Percentiles rank a stretch among this genome's conserved stretches.
These are phyloP conservation scores for Ichneumon xanthorius DNA, from an alignment of 2,888 invertebrate species.

Conservation along the genomic window DNA sequence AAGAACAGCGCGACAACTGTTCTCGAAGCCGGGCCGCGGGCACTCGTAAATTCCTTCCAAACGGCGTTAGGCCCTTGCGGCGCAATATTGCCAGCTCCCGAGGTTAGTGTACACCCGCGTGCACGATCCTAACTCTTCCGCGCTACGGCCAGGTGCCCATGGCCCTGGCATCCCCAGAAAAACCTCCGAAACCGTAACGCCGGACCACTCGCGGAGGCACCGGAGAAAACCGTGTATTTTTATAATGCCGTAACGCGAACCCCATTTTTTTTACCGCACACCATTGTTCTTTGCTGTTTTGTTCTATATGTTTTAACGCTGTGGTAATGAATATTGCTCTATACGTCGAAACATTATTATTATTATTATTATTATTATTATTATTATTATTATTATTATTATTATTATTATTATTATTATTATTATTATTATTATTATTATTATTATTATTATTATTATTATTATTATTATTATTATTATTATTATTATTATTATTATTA, in stretches of 20 bases:
- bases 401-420: too few relatives aligned
- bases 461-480: too few relatives aligned
- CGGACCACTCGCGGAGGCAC: conserved; percentile 2
- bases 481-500: too few relatives aligned
- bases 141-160: background rate
- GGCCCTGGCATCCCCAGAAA: conserved; percentile 1
- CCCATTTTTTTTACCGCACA: background rate
- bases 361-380: background rate
- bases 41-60: conserved; percentile 61
- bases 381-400: too few relatives aligned
- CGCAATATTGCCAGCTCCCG: conserved; percentile 65
- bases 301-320: background rate
- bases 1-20: conserved; percentile 40
- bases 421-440: too few relatives aligned
- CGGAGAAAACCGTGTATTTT: conserved; percentile 11
- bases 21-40: conserved; percentile 8
- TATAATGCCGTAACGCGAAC: conserved; percentile 6
- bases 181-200: conserved; percentile 9
- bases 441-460: too few relatives aligned
- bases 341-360: background rate
- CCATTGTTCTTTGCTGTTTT: background rate
- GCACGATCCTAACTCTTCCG: conserved; percentile 61
- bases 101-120: conserved; percentile 64
- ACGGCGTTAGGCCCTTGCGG: conserved; percentile 56
- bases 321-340: background rate